Conservation (phyloP, 1,140 invertebrate genomes). For the Drosophila parabipectinata region DNA sequence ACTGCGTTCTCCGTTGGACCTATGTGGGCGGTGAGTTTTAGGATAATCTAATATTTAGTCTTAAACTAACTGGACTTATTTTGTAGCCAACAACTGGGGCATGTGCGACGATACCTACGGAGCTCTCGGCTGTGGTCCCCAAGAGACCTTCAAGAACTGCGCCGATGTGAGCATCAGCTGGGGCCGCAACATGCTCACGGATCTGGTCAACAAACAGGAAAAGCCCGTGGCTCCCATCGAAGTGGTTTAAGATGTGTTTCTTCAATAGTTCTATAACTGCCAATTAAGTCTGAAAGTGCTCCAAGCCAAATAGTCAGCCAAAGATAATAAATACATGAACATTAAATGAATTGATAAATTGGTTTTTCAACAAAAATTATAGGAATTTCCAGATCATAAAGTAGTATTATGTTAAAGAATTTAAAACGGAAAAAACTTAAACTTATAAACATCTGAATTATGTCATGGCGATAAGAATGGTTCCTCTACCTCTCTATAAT, state of each 20-base stretch:
- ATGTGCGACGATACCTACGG: constrained; percentile 81
- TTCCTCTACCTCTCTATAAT: no score
- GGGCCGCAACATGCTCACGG: constrained; percentile 66
- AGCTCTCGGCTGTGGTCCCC: constrained; percentile 86
- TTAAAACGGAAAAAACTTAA: no score
- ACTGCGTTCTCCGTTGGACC: constrained; percentile 89
- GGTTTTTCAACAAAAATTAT: neutral
- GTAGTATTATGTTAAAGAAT: no score
- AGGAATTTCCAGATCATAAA: no score
- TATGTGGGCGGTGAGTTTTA: constrained; percentile 84
- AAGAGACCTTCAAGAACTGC: constrained; percentile 89
- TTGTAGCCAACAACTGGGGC: constrained; percentile 86
- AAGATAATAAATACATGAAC: constrained; percentile 32
- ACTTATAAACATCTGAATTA: no score
- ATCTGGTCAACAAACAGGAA: constrained; percentile 27
- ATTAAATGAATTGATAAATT: neutral
- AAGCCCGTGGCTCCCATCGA: constrained; percentile 42
- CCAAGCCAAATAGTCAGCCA: constrained; percentile 36
- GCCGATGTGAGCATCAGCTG: constrained; percentile 87
- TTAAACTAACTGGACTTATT: neutral
- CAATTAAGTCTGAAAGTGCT: constrained; percentile 29
- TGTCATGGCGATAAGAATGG: no score
- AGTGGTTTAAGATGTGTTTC: constrained; percentile 14
- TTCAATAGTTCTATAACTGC: constrained; percentile 4
- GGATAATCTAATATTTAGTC: neutral